Percentiles rank a stretch among this genome's conserved stretches.
phyloP scores from a whole-genome alignment of 23 tunicate genomes.

The Ascidia mentula region DNA sequence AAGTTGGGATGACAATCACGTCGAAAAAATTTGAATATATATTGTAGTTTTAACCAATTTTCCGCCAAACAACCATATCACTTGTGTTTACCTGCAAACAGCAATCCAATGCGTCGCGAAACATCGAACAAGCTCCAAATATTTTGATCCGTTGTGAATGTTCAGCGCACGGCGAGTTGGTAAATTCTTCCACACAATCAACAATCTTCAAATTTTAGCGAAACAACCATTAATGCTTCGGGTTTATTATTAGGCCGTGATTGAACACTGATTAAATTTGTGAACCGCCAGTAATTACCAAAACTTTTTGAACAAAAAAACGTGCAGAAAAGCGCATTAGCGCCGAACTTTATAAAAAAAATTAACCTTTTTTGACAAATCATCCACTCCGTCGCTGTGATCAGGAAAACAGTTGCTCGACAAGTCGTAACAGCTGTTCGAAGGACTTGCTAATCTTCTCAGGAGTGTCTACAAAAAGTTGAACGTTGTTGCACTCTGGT shows the following conservation, averaged over 20 bases:
- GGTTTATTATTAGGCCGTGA: too few species aligned
- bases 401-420: background rate
- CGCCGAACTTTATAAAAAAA: too few species aligned
- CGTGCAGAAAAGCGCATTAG: too few species aligned
- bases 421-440: background rate
- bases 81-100: background rate
- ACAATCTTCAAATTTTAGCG: background rate
- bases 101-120: background rate
- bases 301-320: too few species aligned
- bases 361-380: background rate
- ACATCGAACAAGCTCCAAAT: background rate
- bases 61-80: background rate
- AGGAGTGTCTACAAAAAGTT: background rate
- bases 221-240: too few species aligned
- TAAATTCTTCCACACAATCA: background rate
- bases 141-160: background rate
- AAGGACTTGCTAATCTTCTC: background rate
- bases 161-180: background rate
- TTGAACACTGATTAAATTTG: too few species aligned
- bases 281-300: too few species aligned
- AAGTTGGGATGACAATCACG: background rate
- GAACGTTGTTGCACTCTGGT: too few species aligned
- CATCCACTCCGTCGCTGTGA: background rate
- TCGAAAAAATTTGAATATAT: background rate
- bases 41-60: background rate